A percentile compares a stretch with the other conserved stretches of the same genome.
These are phyloP conservation scores for Dilophus febrilis DNA, from an alignment of 2,888 invertebrate species.

Conservation along the genomic window DNA sequence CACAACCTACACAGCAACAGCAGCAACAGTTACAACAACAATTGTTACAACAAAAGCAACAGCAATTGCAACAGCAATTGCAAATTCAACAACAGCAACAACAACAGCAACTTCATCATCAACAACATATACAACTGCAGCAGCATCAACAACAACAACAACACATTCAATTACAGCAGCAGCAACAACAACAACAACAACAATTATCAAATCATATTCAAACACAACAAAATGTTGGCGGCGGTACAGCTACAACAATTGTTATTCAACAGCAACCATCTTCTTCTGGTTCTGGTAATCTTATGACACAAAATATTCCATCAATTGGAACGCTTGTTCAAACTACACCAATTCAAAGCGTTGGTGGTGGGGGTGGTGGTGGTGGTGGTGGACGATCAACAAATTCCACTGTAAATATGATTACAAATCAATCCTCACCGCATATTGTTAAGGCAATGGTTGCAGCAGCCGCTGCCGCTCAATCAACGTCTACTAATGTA, in stretches of 20 bases:
- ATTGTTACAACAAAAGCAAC: slow-evolving; percentile 10
- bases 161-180: slow-evolving; percentile 13
- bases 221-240: slow-evolving; percentile 27
- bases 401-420: slow-evolving; percentile 16
- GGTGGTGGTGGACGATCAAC: slow-evolving; percentile 18
- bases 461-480: slow-evolving; percentile 19
- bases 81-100: slow-evolving; percentile 34
- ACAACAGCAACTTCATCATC: slow-evolving; percentile 19
- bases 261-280: slow-evolving; percentile 14
- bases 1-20: slow-evolving; percentile 11
- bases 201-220: slow-evolving; percentile 28
- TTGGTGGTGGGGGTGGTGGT: no score
- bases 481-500: no score
- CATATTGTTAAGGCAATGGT: slow-evolving; percentile 29
- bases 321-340: slow-evolving; percentile 13
- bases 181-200: slow-evolving; percentile 31
- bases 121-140: slow-evolving; percentile 5
- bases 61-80: slow-evolving; percentile 32
- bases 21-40: slow-evolving; percentile 7
- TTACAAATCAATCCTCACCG: slow-evolving; percentile 21
- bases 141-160: no score
- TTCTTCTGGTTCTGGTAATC: slow-evolving; percentile 3
- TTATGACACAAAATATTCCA: background rate
- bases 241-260: slow-evolving; percentile 23
- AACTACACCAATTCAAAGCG: slow-evolving; percentile 14